Conservation (phyloP, 2,888 invertebrate genomes). For the Parnassius orleans region DNA sequence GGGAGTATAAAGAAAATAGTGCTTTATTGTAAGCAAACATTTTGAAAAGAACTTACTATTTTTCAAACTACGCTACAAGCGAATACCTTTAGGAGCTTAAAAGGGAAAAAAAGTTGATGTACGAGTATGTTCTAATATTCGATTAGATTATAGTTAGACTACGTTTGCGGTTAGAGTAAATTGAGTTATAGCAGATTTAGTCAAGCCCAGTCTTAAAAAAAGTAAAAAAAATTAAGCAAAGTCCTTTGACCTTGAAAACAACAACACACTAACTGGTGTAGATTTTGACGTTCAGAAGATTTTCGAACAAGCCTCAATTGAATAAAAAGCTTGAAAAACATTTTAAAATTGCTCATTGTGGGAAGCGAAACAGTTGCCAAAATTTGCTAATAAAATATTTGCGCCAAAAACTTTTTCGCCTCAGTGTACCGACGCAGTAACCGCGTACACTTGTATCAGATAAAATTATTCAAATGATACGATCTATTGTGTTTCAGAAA, state of each 20-base stretch:
- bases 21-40: too few relatives aligned
- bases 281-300: too few relatives aligned
- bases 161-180: not conserved
- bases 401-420: constrained; percentile 21
- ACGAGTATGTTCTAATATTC: not conserved
- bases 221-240: not conserved
- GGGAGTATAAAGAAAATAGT: too few relatives aligned
- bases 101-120: not conserved
- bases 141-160: not conserved
- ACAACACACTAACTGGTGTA: not conserved
- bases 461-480: constrained; percentile 79
- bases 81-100: too few relatives aligned
- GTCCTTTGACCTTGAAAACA: not conserved
- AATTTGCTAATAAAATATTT: not conserved
- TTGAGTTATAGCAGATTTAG: too few relatives aligned
- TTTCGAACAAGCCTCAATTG: too few relatives aligned
- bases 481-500: constrained; percentile 76
- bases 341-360: too few relatives aligned
- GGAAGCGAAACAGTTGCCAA: too few relatives aligned
- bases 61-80: too few relatives aligned
- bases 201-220: too few relatives aligned
- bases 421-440: constrained; percentile 39
- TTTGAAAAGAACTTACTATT: too few relatives aligned
- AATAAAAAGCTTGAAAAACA: too few relatives aligned
- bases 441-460: constrained; percentile 69